Evolutionary conservation across 2,113 vertebrate genomes (phyloP).

Genomic region (Cinclus mexicanus): DNA sequence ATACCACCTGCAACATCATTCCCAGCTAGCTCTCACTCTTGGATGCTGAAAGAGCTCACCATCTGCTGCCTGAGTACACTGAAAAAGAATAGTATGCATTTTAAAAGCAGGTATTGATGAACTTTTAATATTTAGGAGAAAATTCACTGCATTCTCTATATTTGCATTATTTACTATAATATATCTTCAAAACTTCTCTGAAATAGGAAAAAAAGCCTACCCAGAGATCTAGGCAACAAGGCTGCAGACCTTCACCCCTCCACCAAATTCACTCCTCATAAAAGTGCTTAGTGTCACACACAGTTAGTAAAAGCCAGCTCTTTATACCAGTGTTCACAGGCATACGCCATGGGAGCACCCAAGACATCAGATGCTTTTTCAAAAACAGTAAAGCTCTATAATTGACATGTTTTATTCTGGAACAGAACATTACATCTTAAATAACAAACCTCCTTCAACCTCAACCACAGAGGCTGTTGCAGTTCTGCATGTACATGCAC

Average conservation of each 20-base stretch:
- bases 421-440: background rate
- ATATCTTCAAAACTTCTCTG: background rate
- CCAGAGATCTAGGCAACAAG: background rate
- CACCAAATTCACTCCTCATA: background rate
- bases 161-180: background rate
- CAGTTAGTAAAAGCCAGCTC: background rate
- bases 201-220: background rate
- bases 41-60: background rate
- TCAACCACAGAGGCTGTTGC: background rate
- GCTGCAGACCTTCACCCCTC: background rate
- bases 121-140: background rate
- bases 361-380: background rate
- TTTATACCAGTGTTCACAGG: background rate
- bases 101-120: fast-evolving
- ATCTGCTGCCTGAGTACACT: background rate
- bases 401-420: background rate
- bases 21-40: background rate
- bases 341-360: background rate
- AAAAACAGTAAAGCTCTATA: background rate
- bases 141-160: background rate
- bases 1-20: background rate
- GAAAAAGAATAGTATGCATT: background rate
- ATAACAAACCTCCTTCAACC: background rate
- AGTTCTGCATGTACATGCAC: background rate
- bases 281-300: fast-evolving